These are phyloP conservation scores for Ceramica pisi DNA, from an alignment of 2,888 invertebrate genomes.

Conservation along the genomic window DNA sequence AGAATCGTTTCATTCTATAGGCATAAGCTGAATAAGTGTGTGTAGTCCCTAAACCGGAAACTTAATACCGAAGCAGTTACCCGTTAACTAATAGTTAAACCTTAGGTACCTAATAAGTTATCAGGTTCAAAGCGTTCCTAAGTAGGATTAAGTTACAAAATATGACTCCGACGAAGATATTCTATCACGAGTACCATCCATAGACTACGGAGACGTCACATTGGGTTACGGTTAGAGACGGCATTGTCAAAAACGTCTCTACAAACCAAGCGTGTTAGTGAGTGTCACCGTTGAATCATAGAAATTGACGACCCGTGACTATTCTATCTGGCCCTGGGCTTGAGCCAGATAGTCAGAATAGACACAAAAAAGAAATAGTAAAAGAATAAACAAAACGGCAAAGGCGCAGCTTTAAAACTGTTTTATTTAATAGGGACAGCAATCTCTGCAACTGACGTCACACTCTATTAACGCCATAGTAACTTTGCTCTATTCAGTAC, in stretches of 20 bases:
- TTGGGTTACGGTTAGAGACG: not conserved
- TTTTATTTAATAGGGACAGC: too few species aligned
- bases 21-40: too few species aligned
- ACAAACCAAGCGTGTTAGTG: not conserved
- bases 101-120: conserved; percentile 17
- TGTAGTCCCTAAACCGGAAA: not conserved
- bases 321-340: too few species aligned
- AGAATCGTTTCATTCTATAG: too few species aligned
- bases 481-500: too few species aligned
- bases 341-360: too few species aligned
- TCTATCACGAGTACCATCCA: not conserved
- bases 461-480: too few species aligned
- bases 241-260: not conserved
- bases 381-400: too few species aligned
- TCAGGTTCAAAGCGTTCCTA: conserved; percentile 7
- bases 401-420: too few species aligned
- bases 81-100: not conserved
- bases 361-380: too few species aligned
- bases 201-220: not conserved
- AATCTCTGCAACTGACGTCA: too few species aligned
- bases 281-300: not conserved
- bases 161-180: conserved; percentile 25
- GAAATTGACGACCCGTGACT: too few species aligned
- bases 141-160: conserved; percentile 33
- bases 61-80: not conserved